Evolutionary conservation across 2,888 invertebrate genomes (phyloP).

Genomic region (Coronaproctus castanopsis): DNA sequence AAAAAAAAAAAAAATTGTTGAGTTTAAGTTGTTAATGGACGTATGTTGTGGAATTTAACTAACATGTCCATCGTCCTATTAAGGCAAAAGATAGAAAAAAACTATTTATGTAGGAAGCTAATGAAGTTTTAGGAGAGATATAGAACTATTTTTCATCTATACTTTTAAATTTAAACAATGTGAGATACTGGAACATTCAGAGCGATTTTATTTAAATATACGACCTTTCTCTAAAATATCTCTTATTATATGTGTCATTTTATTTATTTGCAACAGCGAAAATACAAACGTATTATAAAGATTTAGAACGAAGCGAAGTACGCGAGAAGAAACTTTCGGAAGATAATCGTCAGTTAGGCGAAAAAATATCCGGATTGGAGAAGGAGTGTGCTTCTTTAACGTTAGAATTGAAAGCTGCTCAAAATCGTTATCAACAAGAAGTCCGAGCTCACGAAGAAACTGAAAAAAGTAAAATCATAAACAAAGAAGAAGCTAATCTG

Average conservation of each 20-base stretch:
- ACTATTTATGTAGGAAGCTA: no score
- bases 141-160: no score
- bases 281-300: conserved; percentile 36
- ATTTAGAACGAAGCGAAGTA: conserved; percentile 40
- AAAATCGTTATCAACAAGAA: conserved; percentile 65
- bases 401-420: conserved; percentile 63
- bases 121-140: no score
- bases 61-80: no score
- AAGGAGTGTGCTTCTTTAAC: conserved; percentile 71
- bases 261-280: no score
- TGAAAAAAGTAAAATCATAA: conserved; percentile 58
- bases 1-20: no score
- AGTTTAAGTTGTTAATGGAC: background rate
- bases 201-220: no score
- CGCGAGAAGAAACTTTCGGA: conserved; percentile 43
- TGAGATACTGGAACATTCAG: no score
- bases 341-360: conserved; percentile 59
- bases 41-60: background rate
- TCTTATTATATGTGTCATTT: no score
- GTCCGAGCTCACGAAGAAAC: conserved; percentile 74
- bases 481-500: conserved; percentile 78
- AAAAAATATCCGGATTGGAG: conserved; percentile 63
- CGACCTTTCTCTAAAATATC: no score
- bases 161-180: no score
- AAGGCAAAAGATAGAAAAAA: no score